phyloP scores from a whole-genome alignment of 1,140 invertebrate species.

The Augochlora pura region DNA sequence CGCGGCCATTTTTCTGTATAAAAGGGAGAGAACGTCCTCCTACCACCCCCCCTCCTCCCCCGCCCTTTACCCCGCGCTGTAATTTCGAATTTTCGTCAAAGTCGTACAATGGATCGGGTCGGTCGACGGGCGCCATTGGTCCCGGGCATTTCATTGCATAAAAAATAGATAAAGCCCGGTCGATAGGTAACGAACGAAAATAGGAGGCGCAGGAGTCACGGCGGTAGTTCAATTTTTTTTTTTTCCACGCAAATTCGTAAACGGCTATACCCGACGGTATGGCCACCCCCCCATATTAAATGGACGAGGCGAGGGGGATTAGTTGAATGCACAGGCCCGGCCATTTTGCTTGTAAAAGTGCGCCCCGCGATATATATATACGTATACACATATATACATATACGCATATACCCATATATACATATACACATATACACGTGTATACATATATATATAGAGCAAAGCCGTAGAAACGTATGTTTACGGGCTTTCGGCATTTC shows the following conservation, averaged over 20 bases:
- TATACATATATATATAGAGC: slow-evolving; percentile 49
- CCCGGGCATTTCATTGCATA: slow-evolving; percentile 66
- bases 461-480: slow-evolving; percentile 67
- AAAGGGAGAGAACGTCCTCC: slow-evolving; percentile 37
- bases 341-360: slow-evolving; percentile 69
- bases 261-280: slow-evolving; percentile 68
- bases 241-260: slow-evolving; percentile 71
- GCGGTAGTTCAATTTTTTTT: slow-evolving; percentile 69
- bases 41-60: too few species aligned
- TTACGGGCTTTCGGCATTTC: slow-evolving; percentile 62
- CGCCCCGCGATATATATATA: slow-evolving; percentile 42
- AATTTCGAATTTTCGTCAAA: slow-evolving; percentile 65
- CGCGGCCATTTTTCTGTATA: slow-evolving; percentile 36
- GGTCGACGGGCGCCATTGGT: slow-evolving; percentile 45
- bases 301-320: slow-evolving; percentile 71
- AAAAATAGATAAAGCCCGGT: slow-evolving; percentile 72
- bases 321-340: slow-evolving; percentile 65
- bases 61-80: slow-evolving; percentile 45
- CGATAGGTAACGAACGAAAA: slow-evolving; percentile 74
- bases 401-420: too few species aligned
- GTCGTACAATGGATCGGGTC: slow-evolving; percentile 54
- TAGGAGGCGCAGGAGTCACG: slow-evolving; percentile 62
- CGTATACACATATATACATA: too few species aligned
- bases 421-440: too few species aligned
- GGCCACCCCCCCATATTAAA: slow-evolving; percentile 70